phyloP scores from a whole-genome alignment of 2,888 invertebrate species.

The Salpingus planirostris region DNA sequence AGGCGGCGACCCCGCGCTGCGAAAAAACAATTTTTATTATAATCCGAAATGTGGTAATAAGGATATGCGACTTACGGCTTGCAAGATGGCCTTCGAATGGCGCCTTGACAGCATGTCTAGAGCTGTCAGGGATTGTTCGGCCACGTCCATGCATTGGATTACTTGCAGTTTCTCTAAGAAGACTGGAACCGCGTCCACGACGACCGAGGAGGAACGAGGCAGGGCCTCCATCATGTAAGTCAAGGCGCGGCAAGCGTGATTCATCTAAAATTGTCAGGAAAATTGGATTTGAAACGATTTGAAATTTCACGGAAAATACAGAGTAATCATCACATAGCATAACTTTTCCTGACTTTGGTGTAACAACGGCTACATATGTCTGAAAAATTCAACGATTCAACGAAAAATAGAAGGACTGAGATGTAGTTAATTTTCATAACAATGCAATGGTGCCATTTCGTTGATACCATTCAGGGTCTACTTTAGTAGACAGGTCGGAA shows the following conservation, averaged over 20 bases:
- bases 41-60: slow-evolving; percentile 1
- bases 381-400: too few relatives aligned
- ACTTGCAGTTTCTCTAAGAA: slow-evolving; percentile 95
- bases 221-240: slow-evolving; percentile 99
- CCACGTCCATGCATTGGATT: slow-evolving; percentile 99
- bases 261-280: slow-evolving; percentile 63
- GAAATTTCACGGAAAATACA: too few relatives aligned
- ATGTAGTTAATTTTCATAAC: too few relatives aligned
- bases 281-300: too few relatives aligned
- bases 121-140: slow-evolving; percentile 95
- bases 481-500: too few relatives aligned
- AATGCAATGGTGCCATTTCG: too few relatives aligned
- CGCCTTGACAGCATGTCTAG: slow-evolving; percentile 93
- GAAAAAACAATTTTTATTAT: slow-evolving; percentile 25
- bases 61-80: slow-evolving; percentile 73
- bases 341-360: too few relatives aligned
- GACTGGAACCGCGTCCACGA: slow-evolving; percentile 94
- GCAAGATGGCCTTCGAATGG: slow-evolving; percentile 93
- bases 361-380: too few relatives aligned
- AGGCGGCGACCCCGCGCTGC: slow-evolving; percentile 90
- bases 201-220: slow-evolving; percentile 91
- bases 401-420: too few relatives aligned
- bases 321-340: too few relatives aligned
- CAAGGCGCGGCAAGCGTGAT: slow-evolving; percentile 94
- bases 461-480: too few relatives aligned